Conservation (phyloP, 2,113 vertebrate species). For the Stomatorhinus ivindoensis region DNA sequence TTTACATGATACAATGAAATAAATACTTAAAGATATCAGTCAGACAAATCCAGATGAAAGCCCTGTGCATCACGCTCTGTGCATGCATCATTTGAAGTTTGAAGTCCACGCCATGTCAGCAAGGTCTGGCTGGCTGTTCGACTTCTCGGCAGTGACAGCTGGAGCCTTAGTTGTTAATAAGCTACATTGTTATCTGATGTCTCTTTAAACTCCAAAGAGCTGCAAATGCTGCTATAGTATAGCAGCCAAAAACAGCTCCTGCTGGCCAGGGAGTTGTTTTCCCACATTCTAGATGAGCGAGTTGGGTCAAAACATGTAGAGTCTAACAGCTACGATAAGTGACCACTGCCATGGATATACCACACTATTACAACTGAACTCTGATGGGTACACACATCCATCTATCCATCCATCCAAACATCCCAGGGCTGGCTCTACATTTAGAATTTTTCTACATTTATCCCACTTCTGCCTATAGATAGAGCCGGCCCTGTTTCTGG, state of each 20-base stretch:
- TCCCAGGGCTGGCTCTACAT: neutral
- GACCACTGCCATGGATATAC: neutral
- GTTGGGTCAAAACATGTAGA: constrained; percentile 55
- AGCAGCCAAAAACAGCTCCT: constrained; percentile 19
- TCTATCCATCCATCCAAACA: neutral
- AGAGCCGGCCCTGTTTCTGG: no score
- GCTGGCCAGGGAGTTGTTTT: constrained; percentile 18
- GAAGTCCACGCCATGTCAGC: neutral
- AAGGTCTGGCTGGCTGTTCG: neutral
- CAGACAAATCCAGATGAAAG: neutral
- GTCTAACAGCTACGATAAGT: constrained; percentile 61
- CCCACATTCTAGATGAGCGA: constrained; percentile 53
- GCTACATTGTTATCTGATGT: constrained; percentile 55
- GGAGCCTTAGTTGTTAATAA: neutral
- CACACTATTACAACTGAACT: neutral
- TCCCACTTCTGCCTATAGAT: neutral
- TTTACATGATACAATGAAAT: constrained; percentile 23
- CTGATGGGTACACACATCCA: neutral
- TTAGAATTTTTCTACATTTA: neutral
- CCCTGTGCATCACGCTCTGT: no score
- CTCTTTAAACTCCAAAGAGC: constrained; percentile 49
- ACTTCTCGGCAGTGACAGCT: neutral
- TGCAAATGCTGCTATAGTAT: constrained; percentile 25
- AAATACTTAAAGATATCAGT: constrained; percentile 39
- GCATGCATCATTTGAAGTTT: neutral